Percentiles rank a stretch among this genome's conserved stretches.
Evolutionary conservation across 2,888 invertebrate species (phyloP).

Genomic region (Globia sparganii): DNA sequence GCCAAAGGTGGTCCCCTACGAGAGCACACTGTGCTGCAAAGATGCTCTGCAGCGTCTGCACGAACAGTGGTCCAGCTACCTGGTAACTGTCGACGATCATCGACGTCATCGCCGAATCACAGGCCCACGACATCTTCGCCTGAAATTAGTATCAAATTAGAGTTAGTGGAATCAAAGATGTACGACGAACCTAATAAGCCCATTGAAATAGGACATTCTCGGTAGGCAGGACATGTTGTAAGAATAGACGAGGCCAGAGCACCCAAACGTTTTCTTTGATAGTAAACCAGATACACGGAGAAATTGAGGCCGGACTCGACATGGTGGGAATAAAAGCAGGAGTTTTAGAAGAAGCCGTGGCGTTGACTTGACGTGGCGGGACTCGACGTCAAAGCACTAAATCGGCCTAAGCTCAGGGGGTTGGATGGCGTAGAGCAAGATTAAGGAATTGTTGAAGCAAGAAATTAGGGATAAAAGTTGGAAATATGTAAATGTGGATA

Average conservation of each 20-base stretch:
- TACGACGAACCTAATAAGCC: neutral
- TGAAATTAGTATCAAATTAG: conserved; percentile 14
- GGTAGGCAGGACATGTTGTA: neutral
- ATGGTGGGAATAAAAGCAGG: too few species aligned
- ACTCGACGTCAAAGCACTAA: too few species aligned
- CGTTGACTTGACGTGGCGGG: too few species aligned
- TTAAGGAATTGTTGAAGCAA: neutral
- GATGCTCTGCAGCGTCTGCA: conserved; percentile 90
- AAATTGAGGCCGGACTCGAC: neutral
- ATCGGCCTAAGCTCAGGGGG: too few species aligned
- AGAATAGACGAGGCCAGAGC: neutral
- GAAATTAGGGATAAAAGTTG: neutral
- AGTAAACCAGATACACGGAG: neutral
- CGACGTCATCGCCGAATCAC: conserved; percentile 72
- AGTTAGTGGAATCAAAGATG: neutral
- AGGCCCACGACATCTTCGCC: conserved; percentile 75
- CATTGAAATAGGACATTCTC: neutral
- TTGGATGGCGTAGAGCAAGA: neutral
- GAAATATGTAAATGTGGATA: neutral
- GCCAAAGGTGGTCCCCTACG: conserved; percentile 81
- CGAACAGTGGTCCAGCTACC: conserved; percentile 85
- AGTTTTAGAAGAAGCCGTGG: too few species aligned
- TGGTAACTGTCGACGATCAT: conserved; percentile 75
- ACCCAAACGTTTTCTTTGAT: neutral
- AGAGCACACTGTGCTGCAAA: conserved; percentile 90